These are phyloP conservation scores for Anguilla japonica DNA, from an alignment of 2,113 vertebrate species.

Conservation along the genomic window DNA sequence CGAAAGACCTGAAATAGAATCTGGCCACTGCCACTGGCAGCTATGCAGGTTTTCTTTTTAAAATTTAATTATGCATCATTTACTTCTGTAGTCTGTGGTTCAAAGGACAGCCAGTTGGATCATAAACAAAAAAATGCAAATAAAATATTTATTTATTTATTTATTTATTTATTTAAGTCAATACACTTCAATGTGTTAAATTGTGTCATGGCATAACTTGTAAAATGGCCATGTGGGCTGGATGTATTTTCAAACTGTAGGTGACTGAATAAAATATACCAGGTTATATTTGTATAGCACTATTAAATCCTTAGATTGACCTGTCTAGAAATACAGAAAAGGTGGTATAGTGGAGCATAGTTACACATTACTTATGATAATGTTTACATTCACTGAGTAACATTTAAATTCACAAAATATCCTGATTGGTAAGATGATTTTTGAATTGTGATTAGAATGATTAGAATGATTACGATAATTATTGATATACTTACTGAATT, in stretches of 20 bases:
- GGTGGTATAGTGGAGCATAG: background rate
- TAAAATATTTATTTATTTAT: background rate
- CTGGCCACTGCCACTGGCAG: background rate
- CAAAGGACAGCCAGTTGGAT: background rate
- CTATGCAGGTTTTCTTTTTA: background rate
- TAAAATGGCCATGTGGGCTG: background rate
- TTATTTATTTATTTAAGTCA: background rate
- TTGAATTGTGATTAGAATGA: background rate
- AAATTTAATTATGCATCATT: background rate
- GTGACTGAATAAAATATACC: background rate
- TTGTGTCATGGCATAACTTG: background rate
- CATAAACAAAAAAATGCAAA: background rate
- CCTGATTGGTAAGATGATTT: conserved; percentile 11
- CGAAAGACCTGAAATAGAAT: background rate
- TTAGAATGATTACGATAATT: too few relatives aligned
- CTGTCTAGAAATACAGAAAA: background rate
- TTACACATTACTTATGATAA: conserved; percentile 7
- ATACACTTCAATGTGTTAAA: background rate
- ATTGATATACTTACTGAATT: too few relatives aligned
- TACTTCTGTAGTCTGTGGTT: background rate
- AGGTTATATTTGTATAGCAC: background rate
- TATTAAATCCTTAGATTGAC: background rate
- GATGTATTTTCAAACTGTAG: background rate
- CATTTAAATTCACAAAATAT: conserved; percentile 24
- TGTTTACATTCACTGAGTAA: conserved; percentile 27